These are phyloP conservation scores for Tridacna crocea DNA, from an alignment of 2,888 invertebrate genomes.

Conservation along the genomic window DNA sequence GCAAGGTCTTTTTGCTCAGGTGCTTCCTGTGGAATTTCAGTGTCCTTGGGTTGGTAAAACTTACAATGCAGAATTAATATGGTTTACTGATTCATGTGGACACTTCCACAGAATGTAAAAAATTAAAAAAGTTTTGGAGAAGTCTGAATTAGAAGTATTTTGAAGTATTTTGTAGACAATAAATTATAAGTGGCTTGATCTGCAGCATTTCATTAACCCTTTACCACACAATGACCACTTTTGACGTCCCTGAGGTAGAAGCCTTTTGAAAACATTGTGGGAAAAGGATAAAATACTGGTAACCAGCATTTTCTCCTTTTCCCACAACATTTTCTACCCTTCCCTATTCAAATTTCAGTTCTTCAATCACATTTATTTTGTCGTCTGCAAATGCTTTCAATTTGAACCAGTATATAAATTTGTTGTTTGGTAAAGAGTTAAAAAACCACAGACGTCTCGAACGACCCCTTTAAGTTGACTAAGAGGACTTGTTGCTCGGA, in stretches of 20 bases:
- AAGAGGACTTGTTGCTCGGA: no score
- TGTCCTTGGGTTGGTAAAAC: no score
- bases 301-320: slow-evolving; percentile 1
- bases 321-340: neutral
- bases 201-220: neutral
- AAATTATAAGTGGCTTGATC: no score
- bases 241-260: neutral
- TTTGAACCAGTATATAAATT: neutral
- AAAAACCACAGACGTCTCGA: no score
- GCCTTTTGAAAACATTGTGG: neutral
- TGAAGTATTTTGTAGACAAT: no score
- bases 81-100: no score
- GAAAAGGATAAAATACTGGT: neutral
- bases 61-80: no score
- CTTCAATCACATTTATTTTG: neutral
- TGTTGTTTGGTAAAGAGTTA: neutral
- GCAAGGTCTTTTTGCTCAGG: neutral
- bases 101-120: no score
- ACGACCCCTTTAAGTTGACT: no score
- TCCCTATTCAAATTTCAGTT: neutral
- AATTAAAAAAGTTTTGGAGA: no score
- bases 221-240: neutral
- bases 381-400: neutral
- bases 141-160: no score
- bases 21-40: neutral